Conservation (phyloP, 2,888 invertebrate species). For the Oscheius onirici region DNA sequence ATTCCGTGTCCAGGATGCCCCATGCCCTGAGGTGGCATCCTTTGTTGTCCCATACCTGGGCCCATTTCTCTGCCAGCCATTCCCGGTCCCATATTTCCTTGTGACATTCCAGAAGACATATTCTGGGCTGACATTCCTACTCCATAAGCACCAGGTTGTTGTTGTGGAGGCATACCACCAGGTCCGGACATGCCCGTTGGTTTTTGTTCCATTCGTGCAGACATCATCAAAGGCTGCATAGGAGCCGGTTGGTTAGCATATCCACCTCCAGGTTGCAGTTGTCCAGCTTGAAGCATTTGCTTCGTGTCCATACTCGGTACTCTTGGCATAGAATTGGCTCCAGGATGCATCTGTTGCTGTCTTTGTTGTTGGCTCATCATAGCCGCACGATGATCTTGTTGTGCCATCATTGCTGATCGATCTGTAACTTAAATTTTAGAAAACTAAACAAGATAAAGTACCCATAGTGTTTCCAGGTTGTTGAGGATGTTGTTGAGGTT, state of each 20-base stretch:
- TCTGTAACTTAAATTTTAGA: no score
- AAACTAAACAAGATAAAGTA: no score
- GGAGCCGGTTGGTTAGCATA: conserved; percentile 19
- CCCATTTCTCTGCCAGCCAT: neutral
- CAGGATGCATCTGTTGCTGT: neutral
- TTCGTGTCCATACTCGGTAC: neutral
- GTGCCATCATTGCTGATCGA: no score
- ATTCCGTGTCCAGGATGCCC: neutral
- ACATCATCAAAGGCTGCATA: conserved; percentile 10
- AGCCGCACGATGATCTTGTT: neutral
- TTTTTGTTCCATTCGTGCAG: neutral
- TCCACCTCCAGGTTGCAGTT: conserved; percentile 13
- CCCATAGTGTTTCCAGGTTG: neutral
- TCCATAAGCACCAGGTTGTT: neutral
- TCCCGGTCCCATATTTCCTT: neutral
- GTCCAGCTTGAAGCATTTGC: neutral
- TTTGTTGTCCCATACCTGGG: neutral
- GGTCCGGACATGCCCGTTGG: neutral
- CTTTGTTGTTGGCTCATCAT: no score
- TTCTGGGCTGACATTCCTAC: neutral
- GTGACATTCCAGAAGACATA: neutral
- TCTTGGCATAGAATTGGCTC: neutral
- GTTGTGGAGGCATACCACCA: neutral
- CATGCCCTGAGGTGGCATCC: neutral
- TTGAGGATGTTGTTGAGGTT: neutral